These are phyloP conservation scores for Teleogryllus oceanicus DNA, from an alignment of 2,888 invertebrate genomes.

Conservation along the genomic window DNA sequence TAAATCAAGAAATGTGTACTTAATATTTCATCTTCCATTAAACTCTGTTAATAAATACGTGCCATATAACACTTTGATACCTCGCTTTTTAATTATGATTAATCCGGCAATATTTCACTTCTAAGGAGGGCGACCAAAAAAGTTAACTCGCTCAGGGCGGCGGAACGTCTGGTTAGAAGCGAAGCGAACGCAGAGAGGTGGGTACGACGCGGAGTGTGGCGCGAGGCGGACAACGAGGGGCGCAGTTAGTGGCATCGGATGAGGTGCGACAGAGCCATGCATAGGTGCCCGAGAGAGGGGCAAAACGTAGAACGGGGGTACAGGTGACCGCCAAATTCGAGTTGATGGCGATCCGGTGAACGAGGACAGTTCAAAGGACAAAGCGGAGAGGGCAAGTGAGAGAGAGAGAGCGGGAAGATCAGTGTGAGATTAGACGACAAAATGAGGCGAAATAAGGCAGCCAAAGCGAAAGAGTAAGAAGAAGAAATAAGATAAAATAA, in stretches of 20 bases:
- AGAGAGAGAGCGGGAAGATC: too few species aligned
- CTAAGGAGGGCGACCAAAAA: slow-evolving; percentile 3
- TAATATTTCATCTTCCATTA: slow-evolving; percentile 18
- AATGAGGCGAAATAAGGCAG: too few species aligned
- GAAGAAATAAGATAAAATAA: too few species aligned
- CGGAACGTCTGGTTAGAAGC: neutral
- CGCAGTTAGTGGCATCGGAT: too few species aligned
- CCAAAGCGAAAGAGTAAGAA: too few species aligned
- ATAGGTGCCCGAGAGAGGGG: too few species aligned
- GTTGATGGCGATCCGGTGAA: neutral
- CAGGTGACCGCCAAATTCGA: too few species aligned
- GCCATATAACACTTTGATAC: slow-evolving; percentile 18
- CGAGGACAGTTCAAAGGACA: neutral
- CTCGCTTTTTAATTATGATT: slow-evolving; percentile 11
- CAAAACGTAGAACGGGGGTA: too few species aligned
- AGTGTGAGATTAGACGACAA: too few species aligned
- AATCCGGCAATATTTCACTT: slow-evolving; percentile 18
- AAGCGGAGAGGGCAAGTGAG: neutral
- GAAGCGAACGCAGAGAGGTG: neutral
- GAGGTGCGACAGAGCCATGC: too few species aligned
- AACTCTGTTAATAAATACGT: slow-evolving; percentile 18
- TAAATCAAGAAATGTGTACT: slow-evolving; percentile 12
- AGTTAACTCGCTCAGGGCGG: slow-evolving; percentile 9
- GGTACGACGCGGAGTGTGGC: neutral
- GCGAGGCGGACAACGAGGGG: neutral